phyloP scores from a whole-genome alignment of 2,888 invertebrate species.

The Pheosia tremula region DNA sequence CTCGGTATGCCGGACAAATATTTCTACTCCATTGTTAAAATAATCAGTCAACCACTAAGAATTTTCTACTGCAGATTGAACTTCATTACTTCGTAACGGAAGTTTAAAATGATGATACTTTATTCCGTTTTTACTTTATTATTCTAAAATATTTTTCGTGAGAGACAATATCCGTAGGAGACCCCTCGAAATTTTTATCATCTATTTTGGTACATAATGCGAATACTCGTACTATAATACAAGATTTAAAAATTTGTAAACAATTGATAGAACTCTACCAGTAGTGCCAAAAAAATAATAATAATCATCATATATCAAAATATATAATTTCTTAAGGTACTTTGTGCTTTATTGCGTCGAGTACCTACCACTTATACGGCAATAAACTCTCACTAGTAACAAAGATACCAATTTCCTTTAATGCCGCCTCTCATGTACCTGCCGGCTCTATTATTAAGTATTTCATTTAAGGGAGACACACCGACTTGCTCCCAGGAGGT shows the following conservation, averaged over 20 bases:
- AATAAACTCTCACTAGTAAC: slow-evolving; percentile 52
- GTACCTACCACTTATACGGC: slow-evolving; percentile 31
- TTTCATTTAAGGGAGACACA: slow-evolving; percentile 75
- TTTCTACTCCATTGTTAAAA: slow-evolving; percentile 41
- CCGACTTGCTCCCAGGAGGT: slow-evolving; percentile 65
- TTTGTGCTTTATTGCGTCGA: background rate
- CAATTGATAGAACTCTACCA: background rate
- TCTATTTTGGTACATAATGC: slow-evolving; percentile 28
- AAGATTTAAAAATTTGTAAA: too few relatives aligned
- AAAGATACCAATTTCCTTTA: slow-evolving; percentile 61
- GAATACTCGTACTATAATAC: too few relatives aligned
- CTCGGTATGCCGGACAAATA: slow-evolving; percentile 56
- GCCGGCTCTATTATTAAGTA: slow-evolving; percentile 72
- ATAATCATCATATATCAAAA: background rate
- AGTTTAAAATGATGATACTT: background rate
- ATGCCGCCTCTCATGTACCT: slow-evolving; percentile 59
- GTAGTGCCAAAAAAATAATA: background rate
- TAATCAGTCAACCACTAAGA: background rate
- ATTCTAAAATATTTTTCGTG: slow-evolving; percentile 58
- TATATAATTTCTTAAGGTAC: background rate
- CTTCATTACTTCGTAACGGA: background rate
- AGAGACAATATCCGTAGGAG: slow-evolving; percentile 57
- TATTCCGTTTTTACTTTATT: background rate
- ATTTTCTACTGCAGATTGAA: background rate
- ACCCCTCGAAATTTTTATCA: slow-evolving; percentile 65